Base-by-base conservation (phyloP, 2,113 vertebrate genomes). In the Falco punctatus region DNA sequence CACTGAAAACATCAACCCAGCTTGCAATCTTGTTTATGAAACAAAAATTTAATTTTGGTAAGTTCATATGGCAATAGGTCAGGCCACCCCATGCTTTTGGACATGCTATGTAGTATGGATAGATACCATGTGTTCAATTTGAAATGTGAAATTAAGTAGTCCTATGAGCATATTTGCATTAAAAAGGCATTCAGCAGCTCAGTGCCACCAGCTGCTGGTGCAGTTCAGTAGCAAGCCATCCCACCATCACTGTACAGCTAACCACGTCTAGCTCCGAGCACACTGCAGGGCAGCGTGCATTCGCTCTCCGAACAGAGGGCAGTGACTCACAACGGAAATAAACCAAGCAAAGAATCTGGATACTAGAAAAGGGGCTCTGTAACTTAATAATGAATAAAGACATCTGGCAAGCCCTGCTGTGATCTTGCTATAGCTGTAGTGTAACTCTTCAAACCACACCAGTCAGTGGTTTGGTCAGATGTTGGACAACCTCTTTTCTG, bases 201-300 rank as follows among this genome's bases (percentile, higher is more conserved):
- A 15, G 15, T 83, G 71, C 35, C 55, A 81, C 35, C 84, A 82
- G 61, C 27, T 83, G 83, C 30, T 72, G 48, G 13, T 30, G 57
- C 35, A 61, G 44, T 32, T 28, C 7, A 8, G 42, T 8, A 5
- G 21, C 13, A 2, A 66, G 28, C 18, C 1, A 7, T 11, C 22
- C 17, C 55, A 38, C 9, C 1, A 1, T 35, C n/a, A 7, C 35
- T 5, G 13, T 13, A 26, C 44, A 49, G 26, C 48, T 78, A 13
- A 24, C 35, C 46, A 38, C 2, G 1, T 38, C 32, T 61, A 72
- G 16, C 51, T 46, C 65, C 6, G 1, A 80, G n/a, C 2, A 2
- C 1, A 1, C 46, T 0, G 13, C 85, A 67, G 42, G 54, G 33
- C 48, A 88, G 35, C 2, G 2, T 2, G 9, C 5, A 1, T 58